Conservation (phyloP, 2,797 vertebrate species). For the Muscicapa striata region DNA sequence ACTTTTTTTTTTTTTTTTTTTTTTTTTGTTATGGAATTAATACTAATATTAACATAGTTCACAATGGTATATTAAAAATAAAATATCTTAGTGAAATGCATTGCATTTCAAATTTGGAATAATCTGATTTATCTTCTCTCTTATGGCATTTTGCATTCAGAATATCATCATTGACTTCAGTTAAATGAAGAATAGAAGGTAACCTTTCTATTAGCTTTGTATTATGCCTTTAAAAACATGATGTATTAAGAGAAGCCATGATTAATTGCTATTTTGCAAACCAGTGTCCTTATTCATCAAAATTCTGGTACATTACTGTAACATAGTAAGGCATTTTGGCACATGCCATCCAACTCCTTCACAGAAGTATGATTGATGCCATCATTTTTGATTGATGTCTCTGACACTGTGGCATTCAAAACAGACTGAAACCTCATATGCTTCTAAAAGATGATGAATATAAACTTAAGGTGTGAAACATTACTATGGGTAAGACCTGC, state of each 20-base stretch:
- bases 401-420: constrained; percentile 39
- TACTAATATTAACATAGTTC: not conserved
- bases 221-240: not conserved
- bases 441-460: not conserved
- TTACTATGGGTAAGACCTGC: not conserved
- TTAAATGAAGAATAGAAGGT: not conserved
- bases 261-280: constrained; percentile 47
- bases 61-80: not conserved
- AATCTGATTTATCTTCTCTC: not conserved
- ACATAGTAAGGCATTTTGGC: constrained; percentile 19
- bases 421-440: not conserved
- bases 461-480: constrained; percentile 10
- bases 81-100: not conserved
- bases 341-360: constrained; percentile 30
- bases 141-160: not conserved
- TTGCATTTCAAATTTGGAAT: not conserved
- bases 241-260: constrained; percentile 16
- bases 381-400: constrained; percentile 53
- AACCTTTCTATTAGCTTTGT: constrained; percentile 18
- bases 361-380: constrained; percentile 47
- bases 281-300: constrained; percentile 42
- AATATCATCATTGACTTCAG: not conserved
- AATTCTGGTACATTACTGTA: constrained; percentile 32
- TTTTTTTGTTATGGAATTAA: not conserved
- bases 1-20: not conserved